phyloP scores from a whole-genome alignment of 2,113 vertebrate genomes.

The Laticauda colubrina region DNA sequence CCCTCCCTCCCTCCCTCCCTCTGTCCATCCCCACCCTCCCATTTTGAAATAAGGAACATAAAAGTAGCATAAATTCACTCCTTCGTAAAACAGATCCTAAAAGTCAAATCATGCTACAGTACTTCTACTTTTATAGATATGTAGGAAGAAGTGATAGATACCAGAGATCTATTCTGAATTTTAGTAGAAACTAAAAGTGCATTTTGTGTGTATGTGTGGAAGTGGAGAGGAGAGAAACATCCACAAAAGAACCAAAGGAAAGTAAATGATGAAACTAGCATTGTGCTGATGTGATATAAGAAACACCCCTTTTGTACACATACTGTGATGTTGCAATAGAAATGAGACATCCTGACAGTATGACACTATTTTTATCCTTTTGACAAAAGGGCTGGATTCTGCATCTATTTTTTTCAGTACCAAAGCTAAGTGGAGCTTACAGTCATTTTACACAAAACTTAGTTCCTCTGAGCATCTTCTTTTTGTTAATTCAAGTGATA shows the following conservation, averaged over 20 bases:
- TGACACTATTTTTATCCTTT: background rate
- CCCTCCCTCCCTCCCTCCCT: background rate
- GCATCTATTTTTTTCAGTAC: background rate
- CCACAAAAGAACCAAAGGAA: background rate
- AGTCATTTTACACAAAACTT: background rate
- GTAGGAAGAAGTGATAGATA: background rate
- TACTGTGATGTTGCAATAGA: background rate
- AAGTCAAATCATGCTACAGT: background rate
- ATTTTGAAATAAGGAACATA: background rate
- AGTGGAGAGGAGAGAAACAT: background rate
- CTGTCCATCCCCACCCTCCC: background rate
- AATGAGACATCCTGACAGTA: background rate
- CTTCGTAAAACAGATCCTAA: conserved; percentile 5
- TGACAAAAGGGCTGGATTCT: background rate
- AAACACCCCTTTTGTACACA: background rate
- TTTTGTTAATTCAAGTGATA: background rate
- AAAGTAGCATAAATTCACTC: conserved; percentile 1
- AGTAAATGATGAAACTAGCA: background rate
- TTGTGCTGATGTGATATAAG: background rate
- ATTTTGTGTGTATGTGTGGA: background rate
- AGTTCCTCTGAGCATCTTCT: background rate
- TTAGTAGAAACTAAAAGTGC: background rate
- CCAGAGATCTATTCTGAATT: background rate
- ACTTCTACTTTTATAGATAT: background rate
- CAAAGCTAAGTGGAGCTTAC: background rate